Percentiles rank a stretch among this genome's conserved stretches.
Evolutionary conservation across 2,888 invertebrate genomes (phyloP).

Genomic region (Rhaphigaster nebulosa): DNA sequence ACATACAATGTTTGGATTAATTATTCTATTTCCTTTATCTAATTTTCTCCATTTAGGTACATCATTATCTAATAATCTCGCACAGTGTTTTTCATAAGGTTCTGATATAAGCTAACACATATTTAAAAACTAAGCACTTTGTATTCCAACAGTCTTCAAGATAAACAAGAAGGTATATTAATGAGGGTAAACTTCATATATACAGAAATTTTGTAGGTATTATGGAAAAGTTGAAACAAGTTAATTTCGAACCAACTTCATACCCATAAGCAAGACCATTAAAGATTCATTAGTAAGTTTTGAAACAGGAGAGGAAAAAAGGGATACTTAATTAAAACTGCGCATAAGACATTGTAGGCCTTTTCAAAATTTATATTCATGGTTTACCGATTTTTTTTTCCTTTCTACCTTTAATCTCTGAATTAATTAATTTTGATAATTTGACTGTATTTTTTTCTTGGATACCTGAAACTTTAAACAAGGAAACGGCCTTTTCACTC

Average conservation of each 20-base stretch:
- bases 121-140: not conserved
- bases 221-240: not conserved
- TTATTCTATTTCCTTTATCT: not conserved
- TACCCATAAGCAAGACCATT: not conserved
- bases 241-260: not conserved
- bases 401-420: not conserved
- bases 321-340: no score
- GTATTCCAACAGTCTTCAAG: not conserved
- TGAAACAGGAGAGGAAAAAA: not conserved
- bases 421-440: no score
- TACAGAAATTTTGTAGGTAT: not conserved
- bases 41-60: no score
- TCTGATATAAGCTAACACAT: not conserved
- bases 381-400: not conserved
- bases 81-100: no score
- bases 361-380: no score
- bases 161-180: not conserved
- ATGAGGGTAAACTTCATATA: not conserved
- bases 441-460: not conserved
- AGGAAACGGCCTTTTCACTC: no score
- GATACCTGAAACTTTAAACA: no score
- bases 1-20: no score
- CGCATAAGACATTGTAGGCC: no score
- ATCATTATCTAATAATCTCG: no score
- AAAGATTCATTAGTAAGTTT: not conserved